Base-by-base conservation (phyloP, 2,797 vertebrate genomes). In the Erpetoichthys calabaricus region DNA sequence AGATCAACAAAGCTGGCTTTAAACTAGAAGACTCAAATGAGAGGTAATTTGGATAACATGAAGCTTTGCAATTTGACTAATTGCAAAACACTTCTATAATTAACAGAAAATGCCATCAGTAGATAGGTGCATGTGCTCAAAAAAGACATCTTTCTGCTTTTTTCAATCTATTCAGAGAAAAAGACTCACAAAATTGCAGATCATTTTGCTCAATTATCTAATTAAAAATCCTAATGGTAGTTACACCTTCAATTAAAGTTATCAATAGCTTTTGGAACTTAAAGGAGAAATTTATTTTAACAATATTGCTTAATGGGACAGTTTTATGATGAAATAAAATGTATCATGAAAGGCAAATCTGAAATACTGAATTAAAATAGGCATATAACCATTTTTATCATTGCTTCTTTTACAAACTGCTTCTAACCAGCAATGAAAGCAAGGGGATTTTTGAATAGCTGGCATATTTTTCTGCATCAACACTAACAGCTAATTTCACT, bases 11-110 rank as follows among this genome's bases (percentile, higher is more conserved):
- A 83, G 71, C 72, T 56, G 67, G 72, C 75, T 77, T 80, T 63
- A 59, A 80, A 76, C 78, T 60, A 79, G 71, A 61, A 73, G 74
- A 75, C 73, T 73, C 74, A 80, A 68, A 80, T 79, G 74, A 81
- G 80, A 78, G 71, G 75, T 74, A 56, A 77, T 80, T 82, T 67
- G 79, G 75, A 82, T 77, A 81, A 73, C 70, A 82, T 82, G 75
- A 74, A 74, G 66, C 71, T 57, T 53, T 74, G 62, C 68, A 64
- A 74, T 81, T 78, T 75, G 71, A 78, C 76, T 81, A 83, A 84
- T 79, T 81, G 69, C 74, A 76, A 81, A 67, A 77, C 69, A 79
- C 70, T 75, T 78, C 71, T 73, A 74, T 65, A 73, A 68, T 25
- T 25, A 25, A 80, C 68, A 78, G 59, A 66, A 25, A 64, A 67